These are phyloP conservation scores for Sebastes minor DNA, from an alignment of 2,797 vertebrate species.

Conservation along the genomic window DNA sequence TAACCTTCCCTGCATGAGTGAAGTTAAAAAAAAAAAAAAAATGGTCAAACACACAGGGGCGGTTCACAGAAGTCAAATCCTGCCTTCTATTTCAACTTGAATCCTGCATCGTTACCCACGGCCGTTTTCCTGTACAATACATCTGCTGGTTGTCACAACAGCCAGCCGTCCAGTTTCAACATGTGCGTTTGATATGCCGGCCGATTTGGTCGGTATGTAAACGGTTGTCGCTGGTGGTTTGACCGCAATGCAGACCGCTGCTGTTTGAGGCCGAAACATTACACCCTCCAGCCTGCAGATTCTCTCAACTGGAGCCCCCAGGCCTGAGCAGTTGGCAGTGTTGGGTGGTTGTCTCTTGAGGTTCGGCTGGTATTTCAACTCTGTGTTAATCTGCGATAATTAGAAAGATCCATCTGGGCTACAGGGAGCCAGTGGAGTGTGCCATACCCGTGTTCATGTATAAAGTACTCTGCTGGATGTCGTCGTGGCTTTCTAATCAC, in stretches of 20 bases:
- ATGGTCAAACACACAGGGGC: neutral
- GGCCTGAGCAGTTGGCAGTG: conserved; percentile 1
- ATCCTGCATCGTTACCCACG: neutral
- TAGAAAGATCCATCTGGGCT: conserved; percentile 37
- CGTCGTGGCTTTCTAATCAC: conserved; percentile 13
- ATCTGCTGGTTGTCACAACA: conserved; percentile 54
- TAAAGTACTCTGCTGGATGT: neutral
- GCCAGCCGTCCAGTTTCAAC: conserved; percentile 20
- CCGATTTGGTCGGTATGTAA: conserved; percentile 49
- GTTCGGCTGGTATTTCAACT: conserved; percentile 29
- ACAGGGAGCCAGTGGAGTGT: neutral
- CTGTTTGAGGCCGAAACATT: conserved; percentile 22
- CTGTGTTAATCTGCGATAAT: conserved; percentile 31
- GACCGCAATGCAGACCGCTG: conserved; percentile 20
- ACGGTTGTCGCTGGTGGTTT: conserved; percentile 50
- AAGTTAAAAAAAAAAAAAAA: neutral
- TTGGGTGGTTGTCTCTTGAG: conserved; percentile 29
- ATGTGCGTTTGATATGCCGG: conserved; percentile 33
- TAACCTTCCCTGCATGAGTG: neutral
- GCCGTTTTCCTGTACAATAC: conserved; percentile 11
- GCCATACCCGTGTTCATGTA: conserved; percentile 25
- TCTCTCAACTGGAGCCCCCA: neutral
- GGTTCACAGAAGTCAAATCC: neutral
- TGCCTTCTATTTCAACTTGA: conserved; percentile 12
- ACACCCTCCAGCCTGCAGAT: conserved; percentile 7